Percentiles rank a stretch among this genome's conserved stretches.
Evolutionary conservation across 1,140 invertebrate genomes (phyloP).

Genomic region (Diorhabda elongata): DNA sequence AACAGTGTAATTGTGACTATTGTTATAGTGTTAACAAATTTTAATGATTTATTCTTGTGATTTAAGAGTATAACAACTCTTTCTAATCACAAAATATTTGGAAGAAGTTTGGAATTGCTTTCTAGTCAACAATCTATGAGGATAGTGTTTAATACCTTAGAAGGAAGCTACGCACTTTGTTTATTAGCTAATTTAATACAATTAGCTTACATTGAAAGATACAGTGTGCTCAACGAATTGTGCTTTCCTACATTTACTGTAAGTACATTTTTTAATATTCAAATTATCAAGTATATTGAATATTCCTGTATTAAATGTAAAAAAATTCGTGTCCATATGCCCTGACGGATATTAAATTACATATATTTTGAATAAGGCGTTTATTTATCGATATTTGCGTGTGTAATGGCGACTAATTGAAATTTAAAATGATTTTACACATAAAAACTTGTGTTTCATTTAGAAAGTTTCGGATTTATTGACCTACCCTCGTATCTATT

Average conservation of each 20-base stretch:
- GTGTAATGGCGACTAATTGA: no score
- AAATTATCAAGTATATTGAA: neutral
- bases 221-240: constrained; percentile 56
- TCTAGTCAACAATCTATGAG: constrained; percentile 77
- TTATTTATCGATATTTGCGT: no score
- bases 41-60: neutral
- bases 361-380: no score
- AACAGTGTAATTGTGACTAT: no score
- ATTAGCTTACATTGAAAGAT: constrained; percentile 68
- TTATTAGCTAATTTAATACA: constrained; percentile 75
- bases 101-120: constrained; percentile 68
- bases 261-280: constrained; percentile 36
- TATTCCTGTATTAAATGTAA: neutral
- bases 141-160: constrained; percentile 82
- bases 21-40: no score
- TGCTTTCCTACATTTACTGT: constrained; percentile 70
- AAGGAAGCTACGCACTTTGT: constrained; percentile 83
- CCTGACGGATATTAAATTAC: no score
- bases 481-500: no score
- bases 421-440: no score
- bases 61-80: constrained; percentile 36
- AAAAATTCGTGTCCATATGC: no score
- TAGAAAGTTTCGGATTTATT: no score
- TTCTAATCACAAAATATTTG: constrained; percentile 62
- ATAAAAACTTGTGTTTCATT: no score